These are phyloP conservation scores for Clarias magur DNA, from an alignment of 2,113 vertebrate species.

Conservation along the genomic window DNA sequence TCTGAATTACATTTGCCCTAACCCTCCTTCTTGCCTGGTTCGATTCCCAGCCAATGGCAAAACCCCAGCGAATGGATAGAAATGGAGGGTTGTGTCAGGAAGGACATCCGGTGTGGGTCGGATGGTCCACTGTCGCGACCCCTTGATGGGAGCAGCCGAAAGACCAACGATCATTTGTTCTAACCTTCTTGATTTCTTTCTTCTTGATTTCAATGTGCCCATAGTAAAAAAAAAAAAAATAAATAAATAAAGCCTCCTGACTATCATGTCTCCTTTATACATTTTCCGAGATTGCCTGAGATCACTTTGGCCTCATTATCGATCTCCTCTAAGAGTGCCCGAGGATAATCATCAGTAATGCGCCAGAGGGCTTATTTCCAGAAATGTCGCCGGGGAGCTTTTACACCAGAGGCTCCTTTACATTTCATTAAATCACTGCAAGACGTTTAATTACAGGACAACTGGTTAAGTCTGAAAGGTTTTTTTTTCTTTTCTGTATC, in stretches of 20 bases:
- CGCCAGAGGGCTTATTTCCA: slow-evolving; percentile 17
- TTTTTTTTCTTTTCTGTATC: not conserved
- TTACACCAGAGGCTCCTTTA: not conserved
- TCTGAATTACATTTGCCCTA: not conserved
- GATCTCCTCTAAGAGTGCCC: slow-evolving; percentile 24
- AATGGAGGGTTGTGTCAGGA: no score
- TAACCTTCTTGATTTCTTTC: not conserved
- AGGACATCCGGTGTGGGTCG: no score
- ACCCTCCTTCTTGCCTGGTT: not conserved
- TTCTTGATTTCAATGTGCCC: slow-evolving; percentile 51
- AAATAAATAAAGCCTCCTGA: not conserved
- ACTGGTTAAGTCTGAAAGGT: not conserved
- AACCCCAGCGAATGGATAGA: no score
- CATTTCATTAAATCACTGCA: slow-evolving; percentile 1
- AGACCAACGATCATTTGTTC: no score
- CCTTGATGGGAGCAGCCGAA: no score
- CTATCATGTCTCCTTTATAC: slow-evolving; percentile 45
- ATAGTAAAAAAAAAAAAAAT: not conserved
- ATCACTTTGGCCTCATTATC: slow-evolving; percentile 43
- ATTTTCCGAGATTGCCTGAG: slow-evolving; percentile 48
- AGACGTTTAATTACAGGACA: not conserved
- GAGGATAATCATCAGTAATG: slow-evolving; percentile 35
- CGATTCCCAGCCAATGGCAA: no score
- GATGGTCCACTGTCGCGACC: no score
- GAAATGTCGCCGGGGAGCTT: slow-evolving; percentile 17